Percentiles rank a stretch among this genome's conserved stretches.
phyloP scores from a whole-genome alignment of 2,797 vertebrate species.

The Semotilus atromaculatus region DNA sequence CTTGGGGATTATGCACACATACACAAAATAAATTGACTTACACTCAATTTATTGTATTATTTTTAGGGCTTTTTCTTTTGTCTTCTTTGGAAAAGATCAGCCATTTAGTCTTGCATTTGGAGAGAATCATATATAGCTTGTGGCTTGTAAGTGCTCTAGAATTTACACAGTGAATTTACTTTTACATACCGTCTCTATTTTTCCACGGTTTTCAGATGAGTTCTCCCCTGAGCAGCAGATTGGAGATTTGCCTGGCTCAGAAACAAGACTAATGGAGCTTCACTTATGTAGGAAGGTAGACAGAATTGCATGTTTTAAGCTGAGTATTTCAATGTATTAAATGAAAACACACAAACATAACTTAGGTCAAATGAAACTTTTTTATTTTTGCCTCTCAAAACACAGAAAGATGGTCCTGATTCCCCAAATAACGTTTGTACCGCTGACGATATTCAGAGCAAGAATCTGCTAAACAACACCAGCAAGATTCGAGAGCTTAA shows the following conservation, averaged over 20 bases:
- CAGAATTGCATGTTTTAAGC: conserved; percentile 5
- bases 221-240: conserved; percentile 72
- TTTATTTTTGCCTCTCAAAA: neutral
- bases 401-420: neutral
- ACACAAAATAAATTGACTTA: neutral
- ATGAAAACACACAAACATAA: conserved; percentile 32
- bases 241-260: conserved; percentile 68
- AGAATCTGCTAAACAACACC: conserved; percentile 67
- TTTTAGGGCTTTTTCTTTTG: conserved; percentile 33
- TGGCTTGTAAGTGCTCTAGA: conserved; percentile 31
- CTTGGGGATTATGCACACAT: neutral
- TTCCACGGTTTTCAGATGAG: conserved; percentile 66
- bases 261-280: conserved; percentile 73
- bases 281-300: conserved; percentile 74
- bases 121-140: conserved; percentile 42
- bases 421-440: conserved; percentile 11
- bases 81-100: conserved; percentile 28
- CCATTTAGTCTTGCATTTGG: conserved; percentile 3
- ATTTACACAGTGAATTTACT: conserved; percentile 36
- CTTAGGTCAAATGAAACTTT: neutral
- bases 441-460: conserved; percentile 51
- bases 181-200: conserved; percentile 51
- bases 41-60: conserved; percentile 24
- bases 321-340: conserved; percentile 15
- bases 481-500: conserved; percentile 76